These are phyloP conservation scores for Thymelicus acteon DNA, from an alignment of 2,888 invertebrate species.

Conservation along the genomic window DNA sequence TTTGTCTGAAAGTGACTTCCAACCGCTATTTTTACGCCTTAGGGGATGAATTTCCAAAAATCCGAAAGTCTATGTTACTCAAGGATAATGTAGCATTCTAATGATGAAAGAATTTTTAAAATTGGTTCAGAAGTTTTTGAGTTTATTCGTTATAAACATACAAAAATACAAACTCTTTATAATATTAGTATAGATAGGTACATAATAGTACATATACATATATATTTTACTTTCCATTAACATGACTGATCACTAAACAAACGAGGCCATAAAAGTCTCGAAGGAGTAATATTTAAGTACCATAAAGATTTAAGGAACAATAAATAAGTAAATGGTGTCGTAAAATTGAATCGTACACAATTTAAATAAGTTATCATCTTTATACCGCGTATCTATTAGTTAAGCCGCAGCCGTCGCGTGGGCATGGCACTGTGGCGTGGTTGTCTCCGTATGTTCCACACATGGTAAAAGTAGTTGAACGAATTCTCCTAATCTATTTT, in stretches of 20 bases:
- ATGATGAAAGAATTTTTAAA: too few species aligned
- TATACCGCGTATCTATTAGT: not conserved
- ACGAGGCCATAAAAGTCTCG: not conserved
- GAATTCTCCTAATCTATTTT: constrained; percentile 13
- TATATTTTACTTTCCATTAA: too few species aligned
- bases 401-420: constrained; percentile 8
- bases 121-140: too few species aligned
- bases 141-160: too few species aligned
- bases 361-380: not conserved
- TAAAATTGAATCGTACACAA: constrained; percentile 1
- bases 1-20: too few species aligned
- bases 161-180: too few species aligned
- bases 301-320: not conserved
- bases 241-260: not conserved
- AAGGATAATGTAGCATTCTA: too few species aligned
- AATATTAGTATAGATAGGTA: too few species aligned
- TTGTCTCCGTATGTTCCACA: not conserved
- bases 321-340: not conserved
- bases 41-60: too few species aligned
- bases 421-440: not conserved
- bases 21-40: too few species aligned
- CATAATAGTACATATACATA: too few species aligned
- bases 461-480: constrained; percentile 16
- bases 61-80: too few species aligned
- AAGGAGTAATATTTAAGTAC: not conserved